Percentiles rank a stretch among this genome's conserved stretches.
Conservation (phyloP, 2,113 vertebrate genomes). For the Nestor notabilis region DNA sequence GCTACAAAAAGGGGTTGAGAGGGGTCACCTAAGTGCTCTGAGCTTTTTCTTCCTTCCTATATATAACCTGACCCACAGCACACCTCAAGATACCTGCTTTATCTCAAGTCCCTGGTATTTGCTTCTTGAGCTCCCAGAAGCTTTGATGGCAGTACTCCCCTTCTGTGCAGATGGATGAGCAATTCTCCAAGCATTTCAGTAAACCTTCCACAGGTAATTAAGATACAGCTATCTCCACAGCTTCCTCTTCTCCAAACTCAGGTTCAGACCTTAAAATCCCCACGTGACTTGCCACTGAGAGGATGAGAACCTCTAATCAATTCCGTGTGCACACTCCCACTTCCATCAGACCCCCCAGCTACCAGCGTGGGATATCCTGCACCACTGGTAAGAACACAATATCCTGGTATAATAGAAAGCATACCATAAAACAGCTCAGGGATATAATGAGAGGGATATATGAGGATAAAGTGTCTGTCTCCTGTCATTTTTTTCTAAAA, state of each 20-base stretch:
- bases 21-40: not conserved
- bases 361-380: not conserved
- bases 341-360: not conserved
- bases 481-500: not conserved
- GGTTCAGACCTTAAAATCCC: not conserved
- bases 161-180: not conserved
- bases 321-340: not conserved
- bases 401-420: constrained; percentile 30
- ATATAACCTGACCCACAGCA: not conserved
- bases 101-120: not conserved
- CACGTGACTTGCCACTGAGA: fast-evolving
- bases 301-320: not conserved
- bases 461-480: not conserved
- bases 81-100: not conserved
- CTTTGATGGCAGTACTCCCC: not conserved
- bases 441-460: not conserved
- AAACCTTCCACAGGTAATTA: constrained; percentile 11
- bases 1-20: not conserved
- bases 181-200: not conserved
- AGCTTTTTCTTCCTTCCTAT: not conserved
- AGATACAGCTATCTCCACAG: not conserved
- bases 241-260: constrained; percentile 2
- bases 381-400: not conserved
- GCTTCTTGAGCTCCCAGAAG: not conserved
- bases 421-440: not conserved